Evolutionary conservation across 2,888 invertebrate genomes (phyloP), one percentile per base, ranked within the genome.

Genomic region (Acanthococcus lagerstroemiae): DNA sequence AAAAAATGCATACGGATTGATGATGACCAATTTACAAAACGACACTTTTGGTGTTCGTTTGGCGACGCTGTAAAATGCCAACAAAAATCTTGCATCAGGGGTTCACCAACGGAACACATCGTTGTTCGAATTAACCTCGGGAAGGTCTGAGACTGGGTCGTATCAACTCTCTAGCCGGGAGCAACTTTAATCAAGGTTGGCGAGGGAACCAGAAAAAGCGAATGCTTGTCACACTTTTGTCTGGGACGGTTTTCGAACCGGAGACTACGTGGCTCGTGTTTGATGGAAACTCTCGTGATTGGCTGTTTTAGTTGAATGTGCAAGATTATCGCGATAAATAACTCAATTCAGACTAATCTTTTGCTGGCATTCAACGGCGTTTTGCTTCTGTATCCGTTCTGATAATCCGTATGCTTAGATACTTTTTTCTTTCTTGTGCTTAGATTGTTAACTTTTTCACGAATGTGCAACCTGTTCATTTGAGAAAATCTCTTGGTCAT

Each of bases 311-410:
- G 87, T 84, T 76, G 78, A 83, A 87, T 87, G 78, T 85, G 85
- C 83, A 81, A 84, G 85, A 81, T 84, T 81, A 77, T 70, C 73
- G 63, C 37, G 30, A 55, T 77, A 79, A 79, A 84, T 78, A 87
- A 87, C 87, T 87, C 86, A 86, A 87, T 87, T 87, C 87, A 87
- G 87, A 87, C 87, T 87, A 87, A 80, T 87, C 85, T 86, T 82
- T 81, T 78, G 80, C 83, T 84, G 76, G 76, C 77, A 61, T 61
- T 60, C 46, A 21, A n/a, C 58, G 44, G 46, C 58, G 58, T 37
- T 22, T 46, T 17, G 19, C 26, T 44, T 22, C 45, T 45, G 45
- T 46, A 58, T 58, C 58, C 58, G 58, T 58, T 58, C 1, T 24
- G 21, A 4, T 22, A n/a, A 26, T 55, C 25, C 17, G 26, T 30